phyloP scores from a whole-genome alignment of 2,888 invertebrate species.

The Thelaira solivaga region DNA sequence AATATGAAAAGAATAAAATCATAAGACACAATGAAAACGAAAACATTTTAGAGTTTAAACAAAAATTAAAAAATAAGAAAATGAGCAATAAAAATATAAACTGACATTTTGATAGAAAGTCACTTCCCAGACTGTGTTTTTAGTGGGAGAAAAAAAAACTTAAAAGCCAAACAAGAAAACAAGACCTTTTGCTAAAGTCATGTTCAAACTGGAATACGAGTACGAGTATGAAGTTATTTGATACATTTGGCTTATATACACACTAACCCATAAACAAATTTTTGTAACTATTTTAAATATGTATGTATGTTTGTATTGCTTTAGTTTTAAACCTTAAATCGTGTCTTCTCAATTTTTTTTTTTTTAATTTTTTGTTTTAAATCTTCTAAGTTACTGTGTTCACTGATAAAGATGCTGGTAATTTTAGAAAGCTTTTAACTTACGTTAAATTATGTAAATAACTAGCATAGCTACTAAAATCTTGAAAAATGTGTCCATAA shows the following conservation, averaged over 20 bases:
- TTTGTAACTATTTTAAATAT: too few relatives aligned
- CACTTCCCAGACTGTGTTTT: not conserved
- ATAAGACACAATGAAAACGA: conserved; percentile 25
- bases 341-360: conserved; percentile 29
- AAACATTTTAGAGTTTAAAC: conserved; percentile 12
- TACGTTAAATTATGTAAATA: too few relatives aligned
- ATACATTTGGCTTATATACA: not conserved
- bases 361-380: too few relatives aligned
- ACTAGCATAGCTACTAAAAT: too few relatives aligned
- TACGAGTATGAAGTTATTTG: too few relatives aligned
- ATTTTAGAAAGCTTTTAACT: too few relatives aligned
- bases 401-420: too few relatives aligned
- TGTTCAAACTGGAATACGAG: conserved; percentile 17
- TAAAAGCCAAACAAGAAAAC: not conserved
- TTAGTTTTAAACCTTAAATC: conserved; percentile 26
- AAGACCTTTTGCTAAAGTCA: conserved; percentile 36
- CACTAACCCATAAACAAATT: not conserved
- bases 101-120: conserved; percentile 44
- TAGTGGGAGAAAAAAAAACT: not conserved
- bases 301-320: conserved; percentile 36
- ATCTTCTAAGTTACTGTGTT: too few relatives aligned
- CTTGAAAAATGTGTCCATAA: too few relatives aligned
- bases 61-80: too few relatives aligned
- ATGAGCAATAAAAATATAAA: conserved; percentile 1
- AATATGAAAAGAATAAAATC: not conserved